A percentile compares a stretch with the other conserved stretches of the same genome.
Evolutionary conservation across 2,113 vertebrate species (phyloP).

Genomic region (Proteles cristata): DNA sequence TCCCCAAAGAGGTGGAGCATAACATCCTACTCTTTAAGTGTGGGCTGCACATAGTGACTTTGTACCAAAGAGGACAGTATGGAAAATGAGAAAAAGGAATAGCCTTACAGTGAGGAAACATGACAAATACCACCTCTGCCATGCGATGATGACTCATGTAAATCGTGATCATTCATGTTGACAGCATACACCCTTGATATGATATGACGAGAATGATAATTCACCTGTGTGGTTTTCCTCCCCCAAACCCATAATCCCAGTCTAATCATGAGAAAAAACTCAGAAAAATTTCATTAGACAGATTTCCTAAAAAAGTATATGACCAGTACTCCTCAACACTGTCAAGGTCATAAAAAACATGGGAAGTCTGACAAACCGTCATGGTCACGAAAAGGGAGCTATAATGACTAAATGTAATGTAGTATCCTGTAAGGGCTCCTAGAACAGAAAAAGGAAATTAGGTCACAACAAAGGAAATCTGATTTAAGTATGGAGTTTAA

Average conservation of each 20-base stretch:
- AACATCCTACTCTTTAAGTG: background rate
- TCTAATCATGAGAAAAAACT: background rate
- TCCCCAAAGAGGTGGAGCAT: background rate
- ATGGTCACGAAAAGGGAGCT: background rate
- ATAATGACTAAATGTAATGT: background rate
- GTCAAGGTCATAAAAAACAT: background rate
- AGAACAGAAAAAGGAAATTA: background rate
- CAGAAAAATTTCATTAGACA: background rate
- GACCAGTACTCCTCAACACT: background rate
- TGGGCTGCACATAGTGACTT: background rate
- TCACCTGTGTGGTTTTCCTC: background rate
- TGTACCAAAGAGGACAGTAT: background rate
- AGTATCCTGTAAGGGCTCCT: background rate
- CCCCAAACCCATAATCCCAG: background rate
- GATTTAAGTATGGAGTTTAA: background rate
- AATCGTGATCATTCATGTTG: background rate
- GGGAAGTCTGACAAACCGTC: background rate
- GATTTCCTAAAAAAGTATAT: background rate
- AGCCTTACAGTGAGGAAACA: background rate
- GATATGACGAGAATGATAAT: background rate
- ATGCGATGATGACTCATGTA: background rate
- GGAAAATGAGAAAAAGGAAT: background rate
- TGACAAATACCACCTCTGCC: background rate
- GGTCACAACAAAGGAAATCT: background rate
- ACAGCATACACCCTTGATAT: background rate